phyloP scores from a whole-genome alignment of 2,797 vertebrate genomes.

The Sebastes ruberrimus region DNA sequence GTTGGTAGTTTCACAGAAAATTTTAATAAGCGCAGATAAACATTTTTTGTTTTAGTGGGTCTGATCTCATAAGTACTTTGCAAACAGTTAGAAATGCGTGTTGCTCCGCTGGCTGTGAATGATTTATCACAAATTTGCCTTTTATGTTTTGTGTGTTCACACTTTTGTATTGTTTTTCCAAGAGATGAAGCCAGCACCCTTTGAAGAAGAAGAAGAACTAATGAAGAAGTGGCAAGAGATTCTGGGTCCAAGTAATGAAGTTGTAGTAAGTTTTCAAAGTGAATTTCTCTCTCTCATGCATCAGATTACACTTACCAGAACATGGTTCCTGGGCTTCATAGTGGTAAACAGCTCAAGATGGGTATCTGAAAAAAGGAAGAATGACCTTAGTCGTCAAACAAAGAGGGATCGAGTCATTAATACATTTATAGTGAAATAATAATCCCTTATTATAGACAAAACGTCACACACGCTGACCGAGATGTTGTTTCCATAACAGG shows the following conservation, averaged over 20 bases:
- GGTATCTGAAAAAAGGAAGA: not conserved
- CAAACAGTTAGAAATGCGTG: not conserved
- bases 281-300: not conserved
- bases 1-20: not conserved
- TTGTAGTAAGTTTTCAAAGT: constrained; percentile 86
- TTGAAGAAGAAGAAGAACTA: constrained; percentile 82
- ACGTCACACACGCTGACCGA: not conserved
- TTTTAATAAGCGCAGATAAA: constrained; percentile 13
- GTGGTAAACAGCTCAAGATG: not conserved
- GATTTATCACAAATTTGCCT: not conserved
- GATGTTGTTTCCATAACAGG: constrained; percentile 74
- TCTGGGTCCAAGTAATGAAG: constrained; percentile 90
- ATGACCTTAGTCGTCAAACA: not conserved
- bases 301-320: not conserved
- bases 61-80: not conserved
- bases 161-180: constrained; percentile 22
- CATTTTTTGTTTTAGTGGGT: not conserved
- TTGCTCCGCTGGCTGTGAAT: not conserved
- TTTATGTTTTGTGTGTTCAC: constrained; percentile 8
- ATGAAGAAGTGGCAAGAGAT: constrained; percentile 90
- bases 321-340: not conserved
- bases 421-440: not conserved
- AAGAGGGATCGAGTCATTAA: not conserved
- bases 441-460: not conserved
- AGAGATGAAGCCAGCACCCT: constrained; percentile 68